Evolutionary conservation across 2,797 vertebrate species (phyloP).

Genomic region (Girardinus metallicus): DNA sequence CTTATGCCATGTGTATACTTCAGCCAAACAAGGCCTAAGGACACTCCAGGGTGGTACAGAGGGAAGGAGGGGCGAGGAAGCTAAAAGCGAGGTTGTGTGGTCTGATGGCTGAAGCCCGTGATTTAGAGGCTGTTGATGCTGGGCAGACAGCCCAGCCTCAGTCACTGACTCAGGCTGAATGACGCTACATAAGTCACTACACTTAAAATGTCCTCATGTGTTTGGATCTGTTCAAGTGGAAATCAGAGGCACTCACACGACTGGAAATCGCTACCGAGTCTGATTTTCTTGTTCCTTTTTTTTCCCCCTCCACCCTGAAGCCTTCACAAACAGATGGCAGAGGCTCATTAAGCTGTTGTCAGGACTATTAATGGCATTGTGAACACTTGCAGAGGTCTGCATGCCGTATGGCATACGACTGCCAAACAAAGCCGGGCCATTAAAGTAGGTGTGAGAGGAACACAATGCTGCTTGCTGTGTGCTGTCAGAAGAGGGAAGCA

Average conservation of each 20-base stretch:
- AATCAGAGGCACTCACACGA: conserved; percentile 73
- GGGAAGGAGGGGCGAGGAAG: conserved; percentile 63
- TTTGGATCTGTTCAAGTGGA: conserved; percentile 83
- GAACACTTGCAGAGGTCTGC: conserved; percentile 77
- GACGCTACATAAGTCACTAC: conserved; percentile 81
- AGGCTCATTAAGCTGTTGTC: conserved; percentile 83
- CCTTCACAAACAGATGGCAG: conserved; percentile 82
- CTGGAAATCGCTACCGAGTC: conserved; percentile 81
- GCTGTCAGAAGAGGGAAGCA: conserved; percentile 67
- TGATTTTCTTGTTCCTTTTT: conserved; percentile 66
- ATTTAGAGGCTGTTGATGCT: conserved; percentile 85
- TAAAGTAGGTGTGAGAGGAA: conserved; percentile 78
- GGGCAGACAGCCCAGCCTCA: conserved; percentile 78
- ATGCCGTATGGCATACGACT: conserved; percentile 61
- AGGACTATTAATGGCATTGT: conserved; percentile 81
- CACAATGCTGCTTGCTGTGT: conserved; percentile 73
- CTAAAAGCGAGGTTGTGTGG: conserved; percentile 78
- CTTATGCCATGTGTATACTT: conserved; percentile 78
- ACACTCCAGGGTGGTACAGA: conserved; percentile 79
- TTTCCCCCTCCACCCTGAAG: conserved; percentile 55
- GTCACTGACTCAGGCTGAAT: conserved; percentile 80
- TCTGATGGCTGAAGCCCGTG: conserved; percentile 77
- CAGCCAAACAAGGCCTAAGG: conserved; percentile 78
- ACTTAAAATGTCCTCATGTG: conserved; percentile 83
- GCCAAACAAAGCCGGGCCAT: conserved; percentile 72